Conservation (phyloP, 1,140 invertebrate genomes). For the Platyscapa corneri region DNA sequence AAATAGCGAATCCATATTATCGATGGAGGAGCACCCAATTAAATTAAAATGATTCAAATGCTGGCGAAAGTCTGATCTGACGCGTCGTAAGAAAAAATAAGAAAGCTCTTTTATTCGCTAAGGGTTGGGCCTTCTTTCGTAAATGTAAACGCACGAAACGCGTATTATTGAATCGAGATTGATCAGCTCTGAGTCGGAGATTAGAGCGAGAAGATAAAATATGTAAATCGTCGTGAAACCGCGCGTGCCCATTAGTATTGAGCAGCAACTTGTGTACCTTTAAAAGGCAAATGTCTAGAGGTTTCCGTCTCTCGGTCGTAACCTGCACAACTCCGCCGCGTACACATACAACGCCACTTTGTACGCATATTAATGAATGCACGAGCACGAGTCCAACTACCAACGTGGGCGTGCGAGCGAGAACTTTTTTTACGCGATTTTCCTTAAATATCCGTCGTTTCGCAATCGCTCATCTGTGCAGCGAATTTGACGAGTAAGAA, state of each 20-base stretch:
- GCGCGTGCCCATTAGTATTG: constrained; percentile 25
- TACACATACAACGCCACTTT: background rate
- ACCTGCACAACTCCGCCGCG: too few species aligned
- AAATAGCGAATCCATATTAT: too few species aligned
- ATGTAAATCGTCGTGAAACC: constrained; percentile 44
- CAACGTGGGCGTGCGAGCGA: background rate
- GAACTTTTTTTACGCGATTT: constrained; percentile 6
- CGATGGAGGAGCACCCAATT: too few species aligned
- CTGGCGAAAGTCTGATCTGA: too few species aligned
- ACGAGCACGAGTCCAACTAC: background rate
- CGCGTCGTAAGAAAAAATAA: too few species aligned
- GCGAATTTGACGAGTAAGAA: too few species aligned
- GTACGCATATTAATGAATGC: background rate
- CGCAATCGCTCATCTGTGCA: too few species aligned
- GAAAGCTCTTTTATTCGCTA: too few species aligned
- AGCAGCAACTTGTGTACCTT: constrained; percentile 42
- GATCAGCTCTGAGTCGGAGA: background rate
- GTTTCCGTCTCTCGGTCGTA: constrained; percentile 20
- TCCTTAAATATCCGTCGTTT: background rate
- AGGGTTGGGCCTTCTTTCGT: too few species aligned
- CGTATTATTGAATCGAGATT: background rate
- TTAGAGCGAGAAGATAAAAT: constrained; percentile 43
- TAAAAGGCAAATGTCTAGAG: constrained; percentile 29
- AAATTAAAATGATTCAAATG: too few species aligned
- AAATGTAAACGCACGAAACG: background rate